Evolutionary conservation across 2,888 invertebrate genomes (phyloP).

Genomic region (Pharmacophagus antenor): DNA sequence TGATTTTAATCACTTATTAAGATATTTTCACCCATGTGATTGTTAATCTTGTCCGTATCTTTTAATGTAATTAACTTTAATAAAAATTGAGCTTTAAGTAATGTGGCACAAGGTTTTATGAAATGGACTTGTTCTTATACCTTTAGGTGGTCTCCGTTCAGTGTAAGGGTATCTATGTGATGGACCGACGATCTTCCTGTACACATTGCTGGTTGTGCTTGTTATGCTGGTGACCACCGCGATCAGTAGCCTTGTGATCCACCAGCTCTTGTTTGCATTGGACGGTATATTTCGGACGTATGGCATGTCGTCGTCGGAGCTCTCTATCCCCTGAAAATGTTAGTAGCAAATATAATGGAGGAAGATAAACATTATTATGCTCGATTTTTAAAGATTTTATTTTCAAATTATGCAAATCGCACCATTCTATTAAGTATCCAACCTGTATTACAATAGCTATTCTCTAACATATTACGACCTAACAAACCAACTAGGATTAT

Average conservation of each 20-base stretch:
- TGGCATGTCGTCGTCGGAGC: conserved; percentile 64
- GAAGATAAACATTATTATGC: background rate
- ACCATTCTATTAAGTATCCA: too few species aligned
- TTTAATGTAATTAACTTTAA: too few species aligned
- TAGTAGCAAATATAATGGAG: background rate
- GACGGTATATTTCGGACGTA: conserved; percentile 49
- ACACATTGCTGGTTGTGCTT: conserved; percentile 46
- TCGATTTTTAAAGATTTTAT: background rate
- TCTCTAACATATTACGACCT: too few species aligned
- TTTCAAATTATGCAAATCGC: too few species aligned
- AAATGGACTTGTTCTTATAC: conserved; percentile 37
- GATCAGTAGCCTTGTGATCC: conserved; percentile 59
- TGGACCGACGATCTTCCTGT: conserved; percentile 58
- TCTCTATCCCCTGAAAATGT: conserved; percentile 56
- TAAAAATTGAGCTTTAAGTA: too few species aligned
- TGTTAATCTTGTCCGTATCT: too few species aligned
- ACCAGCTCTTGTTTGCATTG: conserved; percentile 57
- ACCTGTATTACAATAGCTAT: too few species aligned
- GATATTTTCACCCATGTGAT: too few species aligned
- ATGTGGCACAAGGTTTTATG: too few species aligned
- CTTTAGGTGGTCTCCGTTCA: conserved; percentile 55
- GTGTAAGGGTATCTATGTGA: conserved; percentile 68
- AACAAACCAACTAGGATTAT: too few species aligned
- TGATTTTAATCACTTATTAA: too few species aligned
- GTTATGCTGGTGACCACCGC: conserved; percentile 53